These are phyloP conservation scores for Xestobium rufovillosum DNA, from an alignment of 2,888 invertebrate species.

Conservation along the genomic window DNA sequence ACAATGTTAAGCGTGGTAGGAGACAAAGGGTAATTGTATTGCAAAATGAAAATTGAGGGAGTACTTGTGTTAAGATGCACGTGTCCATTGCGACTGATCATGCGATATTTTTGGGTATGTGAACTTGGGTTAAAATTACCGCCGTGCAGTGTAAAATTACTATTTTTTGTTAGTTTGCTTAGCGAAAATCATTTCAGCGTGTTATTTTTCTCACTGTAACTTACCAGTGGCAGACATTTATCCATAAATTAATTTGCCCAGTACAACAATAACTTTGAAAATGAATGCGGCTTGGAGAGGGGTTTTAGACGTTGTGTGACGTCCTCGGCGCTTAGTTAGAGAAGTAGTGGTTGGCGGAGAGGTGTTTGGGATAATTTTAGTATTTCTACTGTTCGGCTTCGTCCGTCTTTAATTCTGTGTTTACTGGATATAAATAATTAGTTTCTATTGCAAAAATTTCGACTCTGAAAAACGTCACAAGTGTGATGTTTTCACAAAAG, in stretches of 20 bases:
- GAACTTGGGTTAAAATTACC: too few species aligned
- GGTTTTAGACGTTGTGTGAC: constrained; percentile 15
- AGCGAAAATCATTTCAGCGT: constrained; percentile 4
- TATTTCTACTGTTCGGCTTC: constrained; percentile 35
- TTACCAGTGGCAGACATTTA: constrained; percentile 22
- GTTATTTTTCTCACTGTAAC: constrained; percentile 21
- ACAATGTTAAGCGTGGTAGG: constrained; percentile 4
- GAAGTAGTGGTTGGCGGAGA: constrained; percentile 24
- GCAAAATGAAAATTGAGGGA: constrained; percentile 11
- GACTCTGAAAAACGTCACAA: too few species aligned
- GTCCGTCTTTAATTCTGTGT: constrained; percentile 34
- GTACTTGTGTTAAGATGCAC: too few species aligned
- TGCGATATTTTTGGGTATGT: constrained; percentile 21
- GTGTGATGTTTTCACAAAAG: too few species aligned
- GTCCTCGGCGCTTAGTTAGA: constrained; percentile 21
- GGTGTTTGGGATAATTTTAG: constrained; percentile 37
- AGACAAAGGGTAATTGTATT: constrained; percentile 1
- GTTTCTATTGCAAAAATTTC: too few species aligned
- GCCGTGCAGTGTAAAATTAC: neutral
- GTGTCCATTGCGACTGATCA: constrained; percentile 18
- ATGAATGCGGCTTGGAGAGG: constrained; percentile 17
- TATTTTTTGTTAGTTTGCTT: constrained; percentile 2
- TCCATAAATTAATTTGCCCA: constrained; percentile 11
- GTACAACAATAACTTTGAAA: constrained; percentile 10
- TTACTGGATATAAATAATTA: constrained; percentile 25